Base-by-base conservation (phyloP, 1,140 invertebrate genomes). In the Euborellia annulipes region DNA sequence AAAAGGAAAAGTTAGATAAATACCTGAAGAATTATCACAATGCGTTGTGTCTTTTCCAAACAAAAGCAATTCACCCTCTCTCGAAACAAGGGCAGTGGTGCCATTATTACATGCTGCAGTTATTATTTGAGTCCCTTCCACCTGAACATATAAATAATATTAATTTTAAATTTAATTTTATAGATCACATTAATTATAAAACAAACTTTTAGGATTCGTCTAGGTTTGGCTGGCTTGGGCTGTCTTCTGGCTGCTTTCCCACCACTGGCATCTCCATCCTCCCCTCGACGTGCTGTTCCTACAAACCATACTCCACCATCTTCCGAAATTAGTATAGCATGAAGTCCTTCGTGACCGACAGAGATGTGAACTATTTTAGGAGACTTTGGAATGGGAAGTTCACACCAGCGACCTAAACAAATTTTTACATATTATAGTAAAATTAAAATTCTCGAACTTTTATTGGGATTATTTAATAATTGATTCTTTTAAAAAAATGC, bases 1-100 rank as follows among this genome's bases (percentile, higher is more conserved):
- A 27, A 27, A 27, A 6, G 13, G 14, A 18, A 43, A 27, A 30
- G 32, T 7, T 2, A 27, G 14, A 4, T 23, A 49, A 49, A 50
- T 57, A 68, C 81, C 82, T 46, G 76, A 77, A 9, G 70, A 64
- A 19, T 75, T 66, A 66, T 95, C 89, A 59, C 84, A 85, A 60
- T 94, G 82, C 4, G 82, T 70, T 3, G 85, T 87, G 67, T 97
- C 92, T 65, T 96, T 96, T 18, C 92, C 92, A 64, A 90, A 95
- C 79, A 97, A 88, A 34, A 85, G 75, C 1, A 95, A 63, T 52
- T 88, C 79, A 0, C 92, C 92, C 45, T 86, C 80, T 57, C 81
- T 78, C 8, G 86, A 91, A 0, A 96, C 81, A 34, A 96, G 71
- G 19, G 90, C 91, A 22, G 88, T 92, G 14, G 87, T 90, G 6